These are phyloP conservation scores for Ictalurus furcatus DNA, from an alignment of 2,113 vertebrate genomes.

Conservation along the genomic window DNA sequence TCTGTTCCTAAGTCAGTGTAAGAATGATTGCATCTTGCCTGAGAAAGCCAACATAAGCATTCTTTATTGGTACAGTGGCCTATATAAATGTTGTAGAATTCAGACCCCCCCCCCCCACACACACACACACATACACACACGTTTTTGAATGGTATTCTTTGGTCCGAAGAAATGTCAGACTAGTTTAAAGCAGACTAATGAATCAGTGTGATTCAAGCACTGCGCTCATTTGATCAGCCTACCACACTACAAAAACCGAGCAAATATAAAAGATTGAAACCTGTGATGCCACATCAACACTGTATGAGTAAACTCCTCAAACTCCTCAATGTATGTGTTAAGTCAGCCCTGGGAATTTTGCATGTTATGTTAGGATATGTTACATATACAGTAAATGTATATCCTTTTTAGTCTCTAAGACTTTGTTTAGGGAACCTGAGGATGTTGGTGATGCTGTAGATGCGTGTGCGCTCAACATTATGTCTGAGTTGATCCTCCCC, in stretches of 20 bases:
- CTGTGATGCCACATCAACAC: not conserved
- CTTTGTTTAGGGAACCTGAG: constrained; percentile 7
- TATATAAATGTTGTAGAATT: not conserved
- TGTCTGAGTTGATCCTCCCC: constrained; percentile 54
- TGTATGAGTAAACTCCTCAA: not conserved
- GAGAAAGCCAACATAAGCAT: not conserved
- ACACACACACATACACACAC: too few species aligned
- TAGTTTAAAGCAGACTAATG: not conserved
- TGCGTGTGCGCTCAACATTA: constrained; percentile 60
- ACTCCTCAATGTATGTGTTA: not conserved
- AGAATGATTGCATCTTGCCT: not conserved
- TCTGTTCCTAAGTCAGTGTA: not conserved
- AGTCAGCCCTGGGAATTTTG: not conserved
- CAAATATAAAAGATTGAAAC: not conserved
- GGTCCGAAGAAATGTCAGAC: not conserved
- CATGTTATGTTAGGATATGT: not conserved
- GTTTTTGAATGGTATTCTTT: not conserved
- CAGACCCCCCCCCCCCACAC: not conserved
- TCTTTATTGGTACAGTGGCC: not conserved
- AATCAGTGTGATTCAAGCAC: not conserved
- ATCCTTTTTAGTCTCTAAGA: not conserved
- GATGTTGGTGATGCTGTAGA: constrained; percentile 58
- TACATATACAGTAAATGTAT: not conserved
- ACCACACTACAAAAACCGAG: not conserved
- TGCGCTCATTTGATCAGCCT: not conserved